Evolutionary conservation across 2,888 invertebrate genomes (phyloP).

Genomic region (Amphipyra berbera): DNA sequence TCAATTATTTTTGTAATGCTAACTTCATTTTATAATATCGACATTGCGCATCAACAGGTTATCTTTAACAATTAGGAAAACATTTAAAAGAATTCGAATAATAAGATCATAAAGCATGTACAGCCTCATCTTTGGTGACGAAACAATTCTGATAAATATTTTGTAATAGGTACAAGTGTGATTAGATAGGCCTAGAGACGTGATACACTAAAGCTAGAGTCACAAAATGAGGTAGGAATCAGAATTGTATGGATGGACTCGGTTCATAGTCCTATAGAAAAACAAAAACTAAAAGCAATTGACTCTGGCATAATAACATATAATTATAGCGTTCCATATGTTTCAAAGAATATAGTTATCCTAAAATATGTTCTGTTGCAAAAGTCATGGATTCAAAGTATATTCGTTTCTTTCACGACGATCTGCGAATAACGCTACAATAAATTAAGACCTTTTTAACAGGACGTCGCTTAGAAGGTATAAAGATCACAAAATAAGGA

Average conservation of each 20-base stretch:
- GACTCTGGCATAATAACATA: slow-evolving; percentile 50
- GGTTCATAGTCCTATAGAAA: slow-evolving; percentile 62
- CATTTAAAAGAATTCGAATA: slow-evolving; percentile 63
- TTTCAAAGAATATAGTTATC: slow-evolving; percentile 37
- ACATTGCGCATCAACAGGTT: slow-evolving; percentile 36
- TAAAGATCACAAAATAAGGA: slow-evolving; percentile 25
- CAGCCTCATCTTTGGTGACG: slow-evolving; percentile 87
- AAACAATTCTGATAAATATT: slow-evolving; percentile 71
- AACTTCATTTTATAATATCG: slow-evolving; percentile 21
- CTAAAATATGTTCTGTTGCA: slow-evolving; percentile 41
- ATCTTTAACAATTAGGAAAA: slow-evolving; percentile 49
- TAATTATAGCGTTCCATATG: slow-evolving; percentile 19
- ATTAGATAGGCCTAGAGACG: slow-evolving; percentile 67
- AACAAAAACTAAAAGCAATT: slow-evolving; percentile 54
- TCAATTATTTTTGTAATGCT: slow-evolving; percentile 1
- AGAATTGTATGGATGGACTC: slow-evolving; percentile 76
- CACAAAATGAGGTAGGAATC: slow-evolving; percentile 87
- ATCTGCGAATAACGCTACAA: slow-evolving; percentile 20
- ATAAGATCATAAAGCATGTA: slow-evolving; percentile 62
- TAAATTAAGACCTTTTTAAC: slow-evolving; percentile 46
- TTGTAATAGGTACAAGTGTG: slow-evolving; percentile 57
- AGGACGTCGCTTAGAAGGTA: slow-evolving; percentile 23
- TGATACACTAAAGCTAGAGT: slow-evolving; percentile 77
- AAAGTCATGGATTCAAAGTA: slow-evolving; percentile 53
- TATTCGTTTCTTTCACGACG: slow-evolving; percentile 32